Base-by-base conservation (phyloP, 2,888 invertebrate species). In the Hydrotaea diabolus region DNA sequence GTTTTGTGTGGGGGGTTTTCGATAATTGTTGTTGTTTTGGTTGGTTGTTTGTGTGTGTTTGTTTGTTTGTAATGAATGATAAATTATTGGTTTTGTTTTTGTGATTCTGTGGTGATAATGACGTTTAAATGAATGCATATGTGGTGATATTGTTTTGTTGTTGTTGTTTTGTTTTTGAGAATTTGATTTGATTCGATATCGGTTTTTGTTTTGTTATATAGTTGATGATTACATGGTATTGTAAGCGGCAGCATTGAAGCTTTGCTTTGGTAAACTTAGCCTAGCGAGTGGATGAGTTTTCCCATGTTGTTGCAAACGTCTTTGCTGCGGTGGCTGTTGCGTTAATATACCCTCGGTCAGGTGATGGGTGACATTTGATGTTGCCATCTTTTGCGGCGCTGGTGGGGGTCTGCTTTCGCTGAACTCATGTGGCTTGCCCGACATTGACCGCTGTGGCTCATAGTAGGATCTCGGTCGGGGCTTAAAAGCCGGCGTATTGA, bases 251-350 rank as follows among this genome's bases (percentile, higher is more conserved):
- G 96, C 96, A 93, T 96, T 96, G 93, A 94, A 94, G 93, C 94
- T 94, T 89, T 94, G 94, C 93, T 96, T 95, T 92, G 94, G 95
- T 93, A 96, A 94, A 93, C 95, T 96, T 93, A 98, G 94, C 94
- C 96, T 96, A 90, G 97, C 96, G 90, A 98, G 94, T 87, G 98
- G 98, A 94, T 98, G 98, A 90, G 96, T 97, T 93, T 97, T 97
- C 89, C 98, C 98, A 92, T 97, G 97, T 92, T 98, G 97, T 93
- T 96, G 96, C 93, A 96, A 95, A 92, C 96, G 96, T 88, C 94
- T 95, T 91, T 95, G 91, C 90, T 95, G 91, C 72, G 90, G 69
- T 87, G 89, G 95, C 91, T 95, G 90, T 91, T 95, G 91, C 46
- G 89, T 89, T 82, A 88, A 77, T 85, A 89, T 87, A 83, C 88